Evolutionary conservation across 2,888 invertebrate genomes (phyloP).

Genomic region (Conops quadrifasciatus): DNA sequence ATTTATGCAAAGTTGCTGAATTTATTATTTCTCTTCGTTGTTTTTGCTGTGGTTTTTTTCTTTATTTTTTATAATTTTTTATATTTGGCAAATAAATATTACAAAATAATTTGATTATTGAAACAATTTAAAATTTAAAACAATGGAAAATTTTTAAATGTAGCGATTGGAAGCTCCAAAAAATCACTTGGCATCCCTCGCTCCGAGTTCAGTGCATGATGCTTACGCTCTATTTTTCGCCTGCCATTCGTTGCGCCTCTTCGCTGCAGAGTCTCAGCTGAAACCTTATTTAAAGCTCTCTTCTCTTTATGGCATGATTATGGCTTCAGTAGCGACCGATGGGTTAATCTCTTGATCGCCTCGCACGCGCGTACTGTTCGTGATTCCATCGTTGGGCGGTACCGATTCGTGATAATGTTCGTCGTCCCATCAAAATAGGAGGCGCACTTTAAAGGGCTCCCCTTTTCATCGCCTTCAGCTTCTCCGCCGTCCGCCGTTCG

Average conservation of each 20-base stretch:
- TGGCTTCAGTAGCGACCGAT: background rate
- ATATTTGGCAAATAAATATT: too few relatives aligned
- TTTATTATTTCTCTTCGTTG: too few relatives aligned
- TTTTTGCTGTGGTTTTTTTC: too few relatives aligned
- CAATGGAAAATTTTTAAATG: too few relatives aligned
- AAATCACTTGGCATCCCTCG: background rate
- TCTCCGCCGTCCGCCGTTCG: background rate
- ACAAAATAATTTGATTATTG: too few relatives aligned
- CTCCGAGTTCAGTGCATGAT: background rate
- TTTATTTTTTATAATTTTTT: too few relatives aligned
- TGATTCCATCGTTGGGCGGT: slow-evolving; percentile 5
- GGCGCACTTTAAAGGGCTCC: background rate
- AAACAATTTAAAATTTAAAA: too few relatives aligned
- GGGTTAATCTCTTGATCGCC: slow-evolving; percentile 12
- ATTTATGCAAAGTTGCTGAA: too few relatives aligned
- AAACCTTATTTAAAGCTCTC: background rate
- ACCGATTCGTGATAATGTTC: background rate
- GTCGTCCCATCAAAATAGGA: background rate
- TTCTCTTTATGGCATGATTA: slow-evolving; percentile 1
- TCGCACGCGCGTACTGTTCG: slow-evolving; percentile 9
- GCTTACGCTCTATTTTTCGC: background rate
- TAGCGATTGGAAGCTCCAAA: too few relatives aligned
- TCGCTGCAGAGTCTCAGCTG: background rate
- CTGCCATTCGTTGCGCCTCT: background rate
- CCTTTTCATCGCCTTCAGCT: background rate